phyloP scores from a whole-genome alignment of 2,113 vertebrate species.

The Phaetusa simplex region DNA sequence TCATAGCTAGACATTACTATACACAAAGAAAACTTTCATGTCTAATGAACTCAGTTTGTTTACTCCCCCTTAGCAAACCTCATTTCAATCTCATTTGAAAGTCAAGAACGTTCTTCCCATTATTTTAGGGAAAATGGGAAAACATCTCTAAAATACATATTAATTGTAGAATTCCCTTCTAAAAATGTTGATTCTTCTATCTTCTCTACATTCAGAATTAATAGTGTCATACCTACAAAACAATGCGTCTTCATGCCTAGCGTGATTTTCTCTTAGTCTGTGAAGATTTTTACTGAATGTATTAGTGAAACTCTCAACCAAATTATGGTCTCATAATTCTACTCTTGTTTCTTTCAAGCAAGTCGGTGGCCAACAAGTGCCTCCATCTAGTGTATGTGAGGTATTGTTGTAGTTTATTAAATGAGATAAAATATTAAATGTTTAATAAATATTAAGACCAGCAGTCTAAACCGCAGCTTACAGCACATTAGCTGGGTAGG shows the following conservation, averaged over 20 bases:
- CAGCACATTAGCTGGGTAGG: not conserved
- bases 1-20: not conserved
- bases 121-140: not conserved
- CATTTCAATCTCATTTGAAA: not conserved
- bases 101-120: not conserved
- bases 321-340: not conserved
- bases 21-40: not conserved
- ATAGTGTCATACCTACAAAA: not conserved
- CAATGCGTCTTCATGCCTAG: not conserved
- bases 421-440: not conserved
- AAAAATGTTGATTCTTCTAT: not conserved
- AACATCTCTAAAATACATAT: not conserved
- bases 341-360: not conserved
- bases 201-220: not conserved
- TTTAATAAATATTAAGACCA: not conserved
- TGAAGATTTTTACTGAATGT: not conserved
- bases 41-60: not conserved
- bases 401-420: not conserved
- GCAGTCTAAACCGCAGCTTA: not conserved
- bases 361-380: not conserved
- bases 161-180: not conserved
- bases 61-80: not conserved
- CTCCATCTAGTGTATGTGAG: not conserved
- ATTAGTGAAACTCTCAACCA: not conserved
- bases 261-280: not conserved